Conservation (phyloP, 23 tunicate species). For the Halocynthia roretzi region DNA sequence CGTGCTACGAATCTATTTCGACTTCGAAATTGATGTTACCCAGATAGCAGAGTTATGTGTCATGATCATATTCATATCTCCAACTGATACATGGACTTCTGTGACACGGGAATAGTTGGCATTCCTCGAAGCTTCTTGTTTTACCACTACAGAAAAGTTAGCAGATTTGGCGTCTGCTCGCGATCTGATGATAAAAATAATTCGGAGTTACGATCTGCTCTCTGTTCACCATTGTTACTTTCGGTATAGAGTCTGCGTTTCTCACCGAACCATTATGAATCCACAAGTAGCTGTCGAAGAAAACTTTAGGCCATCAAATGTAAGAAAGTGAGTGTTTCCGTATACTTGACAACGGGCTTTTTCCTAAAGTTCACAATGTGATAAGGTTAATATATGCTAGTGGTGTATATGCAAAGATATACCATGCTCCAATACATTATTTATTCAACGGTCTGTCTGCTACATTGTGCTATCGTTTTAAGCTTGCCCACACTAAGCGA, state of each 20-base stretch:
- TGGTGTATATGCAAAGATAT: no score
- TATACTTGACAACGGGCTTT: slow-evolving; percentile 48
- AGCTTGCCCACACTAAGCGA: no score
- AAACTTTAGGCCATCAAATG: slow-evolving; percentile 41
- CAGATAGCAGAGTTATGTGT: no score
- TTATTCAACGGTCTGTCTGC: no score
- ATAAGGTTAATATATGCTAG: no score
- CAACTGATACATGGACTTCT: slow-evolving; percentile 39
- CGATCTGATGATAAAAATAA: slow-evolving; percentile 18
- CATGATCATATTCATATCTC: not conserved
- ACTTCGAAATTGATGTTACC: no score
- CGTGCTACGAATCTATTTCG: no score
- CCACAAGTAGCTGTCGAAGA: slow-evolving; percentile 30
- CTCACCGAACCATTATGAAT: slow-evolving; percentile 27
- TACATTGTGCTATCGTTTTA: no score
- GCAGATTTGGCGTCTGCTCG: slow-evolving; percentile 17
- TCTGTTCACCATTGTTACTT: not conserved
- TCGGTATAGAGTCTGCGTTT: not conserved
- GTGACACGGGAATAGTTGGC: slow-evolving; percentile 34
- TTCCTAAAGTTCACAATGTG: slow-evolving; percentile 3
- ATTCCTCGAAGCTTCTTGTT: slow-evolving; percentile 22
- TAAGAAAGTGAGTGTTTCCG: slow-evolving; percentile 52
- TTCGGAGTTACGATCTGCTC: not conserved
- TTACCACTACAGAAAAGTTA: slow-evolving; percentile 40
- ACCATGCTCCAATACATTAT: no score